Conservation (phyloP, 2,888 invertebrate species). For the Agrochola lychnidis region DNA sequence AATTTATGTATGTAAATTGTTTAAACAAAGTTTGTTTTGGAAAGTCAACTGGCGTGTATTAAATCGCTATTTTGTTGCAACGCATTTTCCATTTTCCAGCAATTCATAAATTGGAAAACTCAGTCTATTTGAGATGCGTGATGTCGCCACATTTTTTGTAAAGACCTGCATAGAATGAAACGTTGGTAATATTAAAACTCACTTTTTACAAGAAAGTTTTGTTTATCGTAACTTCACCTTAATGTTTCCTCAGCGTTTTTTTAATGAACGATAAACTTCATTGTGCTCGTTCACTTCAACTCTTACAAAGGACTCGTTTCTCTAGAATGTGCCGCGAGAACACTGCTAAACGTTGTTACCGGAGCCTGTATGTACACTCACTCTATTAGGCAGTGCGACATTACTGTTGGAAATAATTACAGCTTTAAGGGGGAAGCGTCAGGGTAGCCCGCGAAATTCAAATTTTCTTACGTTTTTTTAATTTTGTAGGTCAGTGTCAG, state of each 20-base stretch:
- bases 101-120: neutral
- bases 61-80: neutral
- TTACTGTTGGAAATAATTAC: slow-evolving; percentile 7
- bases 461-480: too few species aligned
- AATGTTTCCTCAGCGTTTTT: slow-evolving; percentile 10
- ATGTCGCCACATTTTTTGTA: neutral
- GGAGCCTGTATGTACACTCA: slow-evolving; percentile 18
- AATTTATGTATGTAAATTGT: too few species aligned
- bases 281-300: slow-evolving; percentile 8
- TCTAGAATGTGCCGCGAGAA: neutral
- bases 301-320: neutral
- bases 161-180: neutral
- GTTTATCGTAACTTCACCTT: slow-evolving; percentile 10
- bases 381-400: slow-evolving; percentile 5
- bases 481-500: too few species aligned
- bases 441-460: too few species aligned
- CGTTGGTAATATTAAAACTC: neutral
- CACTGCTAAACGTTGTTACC: neutral
- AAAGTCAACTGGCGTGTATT: neutral
- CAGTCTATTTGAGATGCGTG: neutral
- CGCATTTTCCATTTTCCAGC: neutral
- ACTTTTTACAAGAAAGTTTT: neutral
- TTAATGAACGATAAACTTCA: slow-evolving; percentile 22
- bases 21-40: neutral
- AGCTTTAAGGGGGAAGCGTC: too few species aligned